phyloP scores from a whole-genome alignment of 2,113 vertebrate species.

The Macquaria ambigua region DNA sequence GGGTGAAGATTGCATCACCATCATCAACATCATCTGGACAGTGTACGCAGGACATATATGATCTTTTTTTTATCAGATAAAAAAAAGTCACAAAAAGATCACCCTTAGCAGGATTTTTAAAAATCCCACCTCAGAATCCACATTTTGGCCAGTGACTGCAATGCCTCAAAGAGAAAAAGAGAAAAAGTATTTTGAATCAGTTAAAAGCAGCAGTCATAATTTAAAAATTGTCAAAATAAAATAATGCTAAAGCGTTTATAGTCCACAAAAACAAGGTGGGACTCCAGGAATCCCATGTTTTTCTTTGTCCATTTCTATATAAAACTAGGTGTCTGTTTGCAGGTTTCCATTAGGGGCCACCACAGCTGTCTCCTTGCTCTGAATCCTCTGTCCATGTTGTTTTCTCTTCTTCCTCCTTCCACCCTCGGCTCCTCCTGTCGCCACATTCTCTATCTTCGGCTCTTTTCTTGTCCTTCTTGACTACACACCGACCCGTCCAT shows the following conservation, averaged over 20 bases:
- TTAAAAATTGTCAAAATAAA: neutral
- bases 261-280: slow-evolving; percentile 24
- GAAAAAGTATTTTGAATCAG: neutral
- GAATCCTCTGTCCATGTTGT: slow-evolving; percentile 15
- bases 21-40: slow-evolving; percentile 14
- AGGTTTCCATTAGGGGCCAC: neutral
- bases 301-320: neutral
- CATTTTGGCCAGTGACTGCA: neutral
- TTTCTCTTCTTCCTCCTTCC: slow-evolving; percentile 12
- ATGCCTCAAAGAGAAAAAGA: neutral
- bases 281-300: neutral
- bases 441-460: neutral
- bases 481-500: neutral
- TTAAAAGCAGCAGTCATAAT: neutral
- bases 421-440: neutral
- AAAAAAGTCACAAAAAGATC: neutral
- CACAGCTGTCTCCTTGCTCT: slow-evolving; percentile 11
- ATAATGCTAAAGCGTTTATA: neutral
- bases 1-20: neutral
- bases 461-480: slow-evolving; percentile 16
- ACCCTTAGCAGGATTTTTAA: neutral
- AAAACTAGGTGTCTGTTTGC: neutral
- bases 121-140: neutral
- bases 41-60: neutral
- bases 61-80: neutral